Evolutionary conservation across 2,888 invertebrate genomes (phyloP).

Genomic region (Choristoneura rosaceana): DNA sequence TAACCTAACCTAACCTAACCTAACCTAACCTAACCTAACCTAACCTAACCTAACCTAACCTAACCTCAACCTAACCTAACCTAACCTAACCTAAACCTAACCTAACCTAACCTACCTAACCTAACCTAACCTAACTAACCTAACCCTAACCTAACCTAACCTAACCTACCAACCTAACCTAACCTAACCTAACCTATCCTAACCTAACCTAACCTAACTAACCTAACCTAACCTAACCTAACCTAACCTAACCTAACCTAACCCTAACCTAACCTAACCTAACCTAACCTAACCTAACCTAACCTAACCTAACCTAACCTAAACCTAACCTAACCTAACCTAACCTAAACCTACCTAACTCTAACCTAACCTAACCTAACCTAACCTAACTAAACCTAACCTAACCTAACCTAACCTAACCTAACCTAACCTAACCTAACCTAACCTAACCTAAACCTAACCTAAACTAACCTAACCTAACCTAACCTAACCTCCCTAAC

Average conservation of each 20-base stretch:
- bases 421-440: conserved; percentile 27
- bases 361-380: no score
- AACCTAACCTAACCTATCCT: conserved; percentile 41
- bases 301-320: conserved; percentile 23
- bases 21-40: conserved; percentile 41
- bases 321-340: conserved; percentile 29
- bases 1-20: conserved; percentile 43
- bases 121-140: conserved; percentile 29
- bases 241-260: conserved; percentile 29
- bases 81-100: conserved; percentile 40
- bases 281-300: conserved; percentile 18
- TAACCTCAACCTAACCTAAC: no score
- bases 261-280: conserved; percentile 15
- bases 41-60: conserved; percentile 33
- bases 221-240: conserved; percentile 22
- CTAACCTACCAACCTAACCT: no score
- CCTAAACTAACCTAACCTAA: conserved; percentile 23
- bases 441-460: conserved; percentile 22
- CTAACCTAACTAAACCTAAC: conserved; percentile 25
- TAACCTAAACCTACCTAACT: conserved; percentile 27
- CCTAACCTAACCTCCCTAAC: conserved; percentile 22
- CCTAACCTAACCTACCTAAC: conserved; percentile 39
- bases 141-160: conserved; percentile 29
- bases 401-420: conserved; percentile 29
- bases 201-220: conserved; percentile 41